Evolutionary conservation across 1,140 invertebrate genomes (phyloP).

Genomic region (Heliconius eleuchia): DNA sequence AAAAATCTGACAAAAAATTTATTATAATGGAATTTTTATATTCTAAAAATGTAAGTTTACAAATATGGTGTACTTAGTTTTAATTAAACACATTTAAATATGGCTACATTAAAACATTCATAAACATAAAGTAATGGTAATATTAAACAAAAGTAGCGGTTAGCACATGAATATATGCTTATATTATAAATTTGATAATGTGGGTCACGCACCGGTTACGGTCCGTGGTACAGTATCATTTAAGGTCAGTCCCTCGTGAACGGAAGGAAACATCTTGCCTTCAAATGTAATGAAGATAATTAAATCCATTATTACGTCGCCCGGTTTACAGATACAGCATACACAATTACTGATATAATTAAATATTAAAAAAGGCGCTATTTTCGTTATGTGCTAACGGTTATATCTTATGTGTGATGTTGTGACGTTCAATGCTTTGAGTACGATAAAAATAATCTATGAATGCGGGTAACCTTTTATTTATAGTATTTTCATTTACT

Average conservation of each 20-base stretch:
- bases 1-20: no score
- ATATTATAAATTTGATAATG: not conserved
- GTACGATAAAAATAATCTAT: not conserved
- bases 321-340: constrained; percentile 1
- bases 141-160: constrained; percentile 4
- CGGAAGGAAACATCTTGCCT: constrained; percentile 21
- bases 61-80: not conserved
- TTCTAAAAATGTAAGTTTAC: not conserved
- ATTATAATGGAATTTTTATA: not conserved
- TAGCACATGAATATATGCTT: not conserved
- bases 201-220: not conserved
- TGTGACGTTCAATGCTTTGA: not conserved
- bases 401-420: not conserved
- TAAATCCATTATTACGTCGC: constrained; percentile 24
- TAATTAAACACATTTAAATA: not conserved
- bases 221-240: constrained; percentile 19
- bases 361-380: not conserved
- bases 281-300: constrained; percentile 34
- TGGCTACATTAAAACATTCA: not conserved
- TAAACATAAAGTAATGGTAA: not conserved
- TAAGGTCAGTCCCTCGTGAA: constrained; percentile 28
- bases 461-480: constrained; percentile 19
- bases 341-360: not conserved
- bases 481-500: constrained; percentile 19
- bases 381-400: not conserved